phyloP scores from a whole-genome alignment of 2,888 invertebrate species.

The Heliconius charithonia region DNA sequence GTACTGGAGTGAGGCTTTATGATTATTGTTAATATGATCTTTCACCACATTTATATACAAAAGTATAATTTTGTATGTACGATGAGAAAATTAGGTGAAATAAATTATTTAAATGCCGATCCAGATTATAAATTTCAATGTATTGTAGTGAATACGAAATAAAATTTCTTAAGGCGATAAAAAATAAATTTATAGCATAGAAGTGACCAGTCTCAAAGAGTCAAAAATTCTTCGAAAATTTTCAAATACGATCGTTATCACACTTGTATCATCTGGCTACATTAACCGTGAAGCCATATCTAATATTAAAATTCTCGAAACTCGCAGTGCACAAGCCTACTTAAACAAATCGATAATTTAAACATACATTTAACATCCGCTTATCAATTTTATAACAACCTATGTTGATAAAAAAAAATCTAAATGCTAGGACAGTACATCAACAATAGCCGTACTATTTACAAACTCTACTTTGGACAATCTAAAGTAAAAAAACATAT shows the following conservation, averaged over 20 bases:
- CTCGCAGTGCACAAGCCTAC: conserved; percentile 28
- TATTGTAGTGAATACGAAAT: conserved; percentile 3
- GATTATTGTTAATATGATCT: conserved; percentile 3
- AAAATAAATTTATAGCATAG: conserved; percentile 28
- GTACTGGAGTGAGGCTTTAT: conserved; percentile 11
- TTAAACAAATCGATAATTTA: conserved; percentile 37
- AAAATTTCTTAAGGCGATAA: not conserved
- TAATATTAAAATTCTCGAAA: conserved; percentile 24
- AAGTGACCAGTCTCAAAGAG: conserved; percentile 61
- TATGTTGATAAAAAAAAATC: conserved; percentile 33
- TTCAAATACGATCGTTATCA: conserved; percentile 55
- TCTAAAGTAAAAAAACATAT: conserved; percentile 15
- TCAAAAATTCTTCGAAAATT: conserved; percentile 72
- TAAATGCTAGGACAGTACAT: conserved; percentile 28
- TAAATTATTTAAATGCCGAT: conserved; percentile 13
- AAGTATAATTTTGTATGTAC: conserved; percentile 4
- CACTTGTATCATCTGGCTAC: conserved; percentile 37
- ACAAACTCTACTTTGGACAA: conserved; percentile 26
- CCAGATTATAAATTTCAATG: not conserved
- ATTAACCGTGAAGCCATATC: conserved; percentile 34
- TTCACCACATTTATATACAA: conserved; percentile 6
- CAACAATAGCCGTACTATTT: conserved; percentile 33
- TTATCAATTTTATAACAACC: conserved; percentile 41
- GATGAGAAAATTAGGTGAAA: not conserved
- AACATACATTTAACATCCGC: conserved; percentile 40